Base-by-base conservation (phyloP, 2,888 invertebrate genomes). In the Hedya salicella region DNA sequence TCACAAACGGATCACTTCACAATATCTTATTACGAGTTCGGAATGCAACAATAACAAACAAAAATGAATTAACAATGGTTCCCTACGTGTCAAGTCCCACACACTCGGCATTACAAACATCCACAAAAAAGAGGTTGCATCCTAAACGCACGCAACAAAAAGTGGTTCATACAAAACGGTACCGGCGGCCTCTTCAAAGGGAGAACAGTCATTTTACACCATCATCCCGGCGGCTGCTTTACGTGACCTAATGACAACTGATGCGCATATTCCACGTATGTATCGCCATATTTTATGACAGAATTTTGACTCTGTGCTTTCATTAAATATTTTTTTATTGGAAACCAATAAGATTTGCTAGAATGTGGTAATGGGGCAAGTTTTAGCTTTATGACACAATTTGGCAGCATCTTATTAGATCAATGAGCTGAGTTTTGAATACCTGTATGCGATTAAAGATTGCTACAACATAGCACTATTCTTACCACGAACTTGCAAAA, bases 21-120 rank as follows among this genome's bases (percentile, higher is more conserved):
- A 75, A 73, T 68, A 73, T 68, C 72, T 73, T 74, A 72, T 73
- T 77, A 77, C 75, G 71, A 73, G 75, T 69, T 71, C 76, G 82
- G 82, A 83, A 85, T 83, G 77, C 80, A 80, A 84, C 82, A 86
- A 87, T 86, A 88, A 88, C 87, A 87, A 88, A 88, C 85, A 85
- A 85, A 82, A 80, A 80, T 82, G 84, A 81, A 83, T 84, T 83
- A 87, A 91, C 90, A 91, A 91, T 91, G 83, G 87, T 85, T 82
- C 88, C 86, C 83, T 86, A 88, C 91, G 91, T 91, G 91, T 91
- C 90, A 89, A 89, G 90, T 89, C 89, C 89, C 89, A 89, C 91
- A 90, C 91, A 88, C 86, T 89, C 86, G 88, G 89, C 81, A 90
- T 91, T 89, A 91, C 88, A 91, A 91, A 91, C 87, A 91, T 77